Evolutionary conservation across 2,888 invertebrate species (phyloP), one percentile per base, ranked within the genome.

Genomic region (Philhelius pedissequus): DNA sequence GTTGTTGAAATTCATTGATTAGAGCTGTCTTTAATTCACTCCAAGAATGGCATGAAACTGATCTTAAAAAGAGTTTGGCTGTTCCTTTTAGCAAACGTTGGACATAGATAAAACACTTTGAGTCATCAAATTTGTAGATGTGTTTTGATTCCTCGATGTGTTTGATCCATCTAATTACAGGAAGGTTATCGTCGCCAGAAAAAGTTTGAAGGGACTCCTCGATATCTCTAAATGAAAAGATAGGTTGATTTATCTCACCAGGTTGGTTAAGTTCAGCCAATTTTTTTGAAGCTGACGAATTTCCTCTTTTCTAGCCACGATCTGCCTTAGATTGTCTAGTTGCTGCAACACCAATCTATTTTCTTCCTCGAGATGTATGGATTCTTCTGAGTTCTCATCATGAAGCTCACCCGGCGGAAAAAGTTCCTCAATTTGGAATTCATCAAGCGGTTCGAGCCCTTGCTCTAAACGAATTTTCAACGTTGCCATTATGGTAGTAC

Each of bases 141-240:
- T 43, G 32, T 15, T 58, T 66, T 1, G 38, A 35, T 7, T 79
- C 73, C 8, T 79, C 66, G 9, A 77, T 45, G 35, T 8, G 43
- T 38, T 56, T 15, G 3, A 73, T 68, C 68, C 66, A 79, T 18
- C 27, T 54, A 50, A 15, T 25, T 2, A 77, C n/a, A 8, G 58
- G 25, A 38, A 45, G 56, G 18, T 64, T 70, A 40, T 71, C 78
- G 27, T 78, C 78, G 7, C 78, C 70, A 2, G 54, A 22, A 40
- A 79, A 79, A 5, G 40, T 73, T 25, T 11, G 73, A 5, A 66
- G 38, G 4, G 79, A 79, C 1, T 73, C 73, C 30, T 68, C 74
- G 1, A 80, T 32, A 5, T 69, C 60, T 45, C 50, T 66, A 56
- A 78, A 48, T 6, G 48, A 45, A 20, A 18, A 45, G 3, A 11